Base-by-base conservation (phyloP, 2,113 vertebrate species). In the Hipposideros armiger region DNA sequence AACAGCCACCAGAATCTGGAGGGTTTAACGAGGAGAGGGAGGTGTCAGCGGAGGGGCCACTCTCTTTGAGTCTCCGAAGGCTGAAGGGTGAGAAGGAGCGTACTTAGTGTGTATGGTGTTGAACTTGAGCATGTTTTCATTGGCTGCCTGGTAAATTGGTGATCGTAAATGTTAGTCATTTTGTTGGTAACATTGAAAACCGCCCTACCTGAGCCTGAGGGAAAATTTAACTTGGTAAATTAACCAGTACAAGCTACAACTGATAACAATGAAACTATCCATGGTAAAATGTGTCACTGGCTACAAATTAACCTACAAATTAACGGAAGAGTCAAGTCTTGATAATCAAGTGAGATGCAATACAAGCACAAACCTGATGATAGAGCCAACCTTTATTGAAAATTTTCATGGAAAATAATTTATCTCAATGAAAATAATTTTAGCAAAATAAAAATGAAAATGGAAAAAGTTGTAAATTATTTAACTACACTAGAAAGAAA, bases 351-450 rank as follows among this genome's bases (percentile, higher is more conserved):
- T n/a, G 16, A 64, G 58, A 20, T 67, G 40, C 17, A 9, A 0
- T 0, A 9, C 1, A 3, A n/a, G 36, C 69, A 11, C 88, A 62
- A 11, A 32, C 73, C 20, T 45, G 62, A 45, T 28, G 19, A 8
- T 0, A 40, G 50, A 92, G 78, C 82, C 77, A 95, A 77, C 24
- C 28, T 26, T 90, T 85, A 91, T 52, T 50, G 64, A 93, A 93
- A 40, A 2, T 47, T 42, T 87, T 81, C 52, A 32, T 50, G 89
- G 64, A 74, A 91, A 85, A 86, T 89, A 69, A 96, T 96, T 95
- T 96, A 92, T 96, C 97, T 96, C 91, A 60, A 93, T 97, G 84
- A 97, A 95, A 96, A 95, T 80, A 93, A 96, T 94, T 89, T 94
- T 60, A 60, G 95, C 80, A 89, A 97, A 94, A 83, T 96, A 88